Conservation (phyloP, 2,113 vertebrate species). For the Tangachromis dhanisi region DNA sequence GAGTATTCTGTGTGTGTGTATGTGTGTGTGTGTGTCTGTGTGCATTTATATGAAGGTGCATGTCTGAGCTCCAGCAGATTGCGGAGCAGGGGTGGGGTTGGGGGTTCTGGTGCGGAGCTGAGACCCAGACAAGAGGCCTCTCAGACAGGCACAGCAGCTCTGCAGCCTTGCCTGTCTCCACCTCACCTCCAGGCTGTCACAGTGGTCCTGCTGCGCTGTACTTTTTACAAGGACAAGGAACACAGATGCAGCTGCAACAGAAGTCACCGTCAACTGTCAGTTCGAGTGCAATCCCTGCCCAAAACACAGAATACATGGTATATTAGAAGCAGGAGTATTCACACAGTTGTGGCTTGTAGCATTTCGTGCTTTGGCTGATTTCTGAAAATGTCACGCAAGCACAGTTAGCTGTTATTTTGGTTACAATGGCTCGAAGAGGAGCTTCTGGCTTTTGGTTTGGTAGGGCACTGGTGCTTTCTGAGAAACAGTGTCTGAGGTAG, state of each 20-base stretch:
- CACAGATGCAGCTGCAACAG: background rate
- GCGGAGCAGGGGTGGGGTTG: background rate
- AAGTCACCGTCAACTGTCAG: background rate
- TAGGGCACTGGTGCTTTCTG: background rate
- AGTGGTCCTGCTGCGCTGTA: conserved; percentile 2
- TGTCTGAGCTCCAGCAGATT: background rate
- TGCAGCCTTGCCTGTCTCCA: background rate
- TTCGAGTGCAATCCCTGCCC: background rate
- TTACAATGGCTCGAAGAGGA: background rate
- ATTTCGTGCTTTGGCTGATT: background rate
- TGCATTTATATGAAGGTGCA: background rate
- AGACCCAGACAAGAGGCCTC: conserved; percentile 1
- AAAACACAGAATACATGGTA: background rate
- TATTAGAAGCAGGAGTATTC: background rate
- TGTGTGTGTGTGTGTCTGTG: background rate
- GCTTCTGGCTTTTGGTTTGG: background rate
- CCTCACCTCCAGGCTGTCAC: conserved; percentile 21
- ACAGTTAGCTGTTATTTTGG: background rate
- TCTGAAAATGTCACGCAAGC: background rate
- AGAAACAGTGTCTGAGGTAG: background rate
- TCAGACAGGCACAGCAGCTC: background rate
- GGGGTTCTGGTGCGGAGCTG: background rate
- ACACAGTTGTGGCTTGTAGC: background rate
- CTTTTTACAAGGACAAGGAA: background rate
- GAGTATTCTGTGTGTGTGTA: background rate